Evolutionary conservation across 2,888 invertebrate species (phyloP), one percentile per base, ranked within the genome.

Genomic region (Lasioglossum calceatum): DNA sequence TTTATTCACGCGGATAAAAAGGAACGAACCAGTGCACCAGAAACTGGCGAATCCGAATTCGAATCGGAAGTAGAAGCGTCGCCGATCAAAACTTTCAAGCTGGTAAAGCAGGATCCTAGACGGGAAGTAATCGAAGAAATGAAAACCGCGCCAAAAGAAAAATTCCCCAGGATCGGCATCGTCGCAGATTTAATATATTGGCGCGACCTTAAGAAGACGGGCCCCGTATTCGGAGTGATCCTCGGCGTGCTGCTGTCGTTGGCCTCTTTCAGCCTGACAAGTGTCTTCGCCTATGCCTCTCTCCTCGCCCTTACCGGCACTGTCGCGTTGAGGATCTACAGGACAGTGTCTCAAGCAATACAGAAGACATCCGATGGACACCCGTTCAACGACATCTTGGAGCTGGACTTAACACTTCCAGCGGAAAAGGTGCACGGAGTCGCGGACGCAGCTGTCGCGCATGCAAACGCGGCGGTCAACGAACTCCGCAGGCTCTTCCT

Each of bases 181-280:
- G 98, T 98, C 97, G 98, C 98, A 96, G 98, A 98, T 95, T 97
- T 99, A 96, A 98, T 99, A 95, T 99, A 99, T 96, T 99, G 99
- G 99, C 97, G 99, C 92, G 98, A 98, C 96, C 98, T 98, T 92
- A 98, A 98, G 96, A 98, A 98, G 96, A 98, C 99, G 90, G 99
- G 98, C 92, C 97, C 98, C 93, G 99, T 99, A 90, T 98, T 99
- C 95, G 99, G 98, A 95, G 97, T 97, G 92, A 97, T 98, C 92
- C 97, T 99, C 94, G 97, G 98, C 94, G 97, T 98, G 94, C 97
- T 99, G 94, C 96, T 99, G 96, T 98, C 99, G 94, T 97, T 99
- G 96, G 98, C 99, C 95, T 98, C 98, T 96, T 98, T 98, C 97
- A 99, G 99, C 93, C 97, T 99, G 95, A 98, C 99, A 96, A 98